Base-by-base conservation (phyloP, 1,140 invertebrate species). In the Maniola jurtina region DNA sequence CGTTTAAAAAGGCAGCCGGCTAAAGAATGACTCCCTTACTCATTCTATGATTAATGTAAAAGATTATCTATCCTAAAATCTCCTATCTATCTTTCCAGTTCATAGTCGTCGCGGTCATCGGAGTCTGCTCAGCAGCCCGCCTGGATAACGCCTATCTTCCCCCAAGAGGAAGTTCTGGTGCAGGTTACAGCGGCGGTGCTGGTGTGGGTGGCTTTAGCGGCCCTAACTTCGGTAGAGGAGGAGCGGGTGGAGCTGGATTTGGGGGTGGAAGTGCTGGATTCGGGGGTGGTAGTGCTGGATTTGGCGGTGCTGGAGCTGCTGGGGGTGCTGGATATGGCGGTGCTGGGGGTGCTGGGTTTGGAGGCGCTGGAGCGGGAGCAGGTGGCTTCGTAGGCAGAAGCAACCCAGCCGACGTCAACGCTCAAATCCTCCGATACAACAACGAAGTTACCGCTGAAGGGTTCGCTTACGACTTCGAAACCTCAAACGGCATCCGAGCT, bases 141-240 rank as follows among this genome's bases (percentile, higher is more conserved):
- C 83, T 94, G 50, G 93, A 94, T 66, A 94, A 92, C 81, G 92
- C 90, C 60, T 94, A 94, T 81, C 91, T 94, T 33, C 93, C 93
- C 25, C 93, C 93, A 33, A 89, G 93, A 76, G 90, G 91, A 62
- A 80, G 84, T 40, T 78, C 74, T 40, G 80, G 79, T n/a, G 78
- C 83, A 58, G 87, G 85, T 13, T 85, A 91, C 34, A 91, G 92
- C 0, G 77, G 76, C 6, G 74, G 70, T 34, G 45, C 61, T 9
- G 69, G 71, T 50, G 64, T 68, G 15, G 61, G 59, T 4, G 73
- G 83, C 11, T 66, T 70, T 11, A 76, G 75, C 9, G 61, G 75
- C 54, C 61, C 65, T 6, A 70, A 71, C 33, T 71, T 68, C 56
- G 81, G 76, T 61, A 74, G 59, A 40, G 61, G 52, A 16, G 71